Evolutionary conservation across 2,797 vertebrate genomes (phyloP).

Genomic region (Pangasius sanitwongsei): DNA sequence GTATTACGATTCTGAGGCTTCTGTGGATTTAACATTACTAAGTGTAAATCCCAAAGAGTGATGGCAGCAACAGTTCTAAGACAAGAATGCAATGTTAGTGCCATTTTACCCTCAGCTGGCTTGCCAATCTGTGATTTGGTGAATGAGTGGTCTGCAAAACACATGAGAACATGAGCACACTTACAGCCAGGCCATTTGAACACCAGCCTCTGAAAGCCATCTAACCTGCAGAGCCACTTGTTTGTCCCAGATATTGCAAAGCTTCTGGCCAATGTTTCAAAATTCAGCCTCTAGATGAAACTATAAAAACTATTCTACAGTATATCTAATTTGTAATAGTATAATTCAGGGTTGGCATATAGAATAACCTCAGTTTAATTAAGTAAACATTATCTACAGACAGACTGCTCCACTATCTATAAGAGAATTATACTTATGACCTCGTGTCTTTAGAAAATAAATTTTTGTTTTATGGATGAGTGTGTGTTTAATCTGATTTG

Average conservation of each 20-base stretch:
- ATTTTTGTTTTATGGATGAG: not conserved
- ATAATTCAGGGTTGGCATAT: not conserved
- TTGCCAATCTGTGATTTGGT: slow-evolving; percentile 3
- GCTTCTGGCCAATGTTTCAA: not conserved
- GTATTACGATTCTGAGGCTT: slow-evolving; percentile 19
- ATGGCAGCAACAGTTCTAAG: not conserved
- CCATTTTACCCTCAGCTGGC: slow-evolving; percentile 5
- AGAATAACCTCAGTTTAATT: not conserved
- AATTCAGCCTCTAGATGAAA: not conserved
- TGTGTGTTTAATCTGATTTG: not conserved
- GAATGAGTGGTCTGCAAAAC: slow-evolving; percentile 27
- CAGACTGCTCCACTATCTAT: not conserved
- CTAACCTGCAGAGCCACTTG: slow-evolving; percentile 3
- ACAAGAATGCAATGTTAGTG: slow-evolving; percentile 13
- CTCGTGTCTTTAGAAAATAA: not conserved
- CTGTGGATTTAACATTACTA: slow-evolving; percentile 7
- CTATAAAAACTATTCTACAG: not conserved
- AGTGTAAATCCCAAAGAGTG: slow-evolving; percentile 23
- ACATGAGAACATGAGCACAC: not conserved
- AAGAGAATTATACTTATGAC: not conserved
- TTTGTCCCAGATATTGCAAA: not conserved
- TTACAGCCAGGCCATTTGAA: slow-evolving; percentile 3
- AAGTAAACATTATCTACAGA: not conserved
- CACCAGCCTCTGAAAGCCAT: slow-evolving; percentile 7
- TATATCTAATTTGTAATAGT: not conserved